phyloP scores from a whole-genome alignment of 1,140 invertebrate species.

The Euura lappo region DNA sequence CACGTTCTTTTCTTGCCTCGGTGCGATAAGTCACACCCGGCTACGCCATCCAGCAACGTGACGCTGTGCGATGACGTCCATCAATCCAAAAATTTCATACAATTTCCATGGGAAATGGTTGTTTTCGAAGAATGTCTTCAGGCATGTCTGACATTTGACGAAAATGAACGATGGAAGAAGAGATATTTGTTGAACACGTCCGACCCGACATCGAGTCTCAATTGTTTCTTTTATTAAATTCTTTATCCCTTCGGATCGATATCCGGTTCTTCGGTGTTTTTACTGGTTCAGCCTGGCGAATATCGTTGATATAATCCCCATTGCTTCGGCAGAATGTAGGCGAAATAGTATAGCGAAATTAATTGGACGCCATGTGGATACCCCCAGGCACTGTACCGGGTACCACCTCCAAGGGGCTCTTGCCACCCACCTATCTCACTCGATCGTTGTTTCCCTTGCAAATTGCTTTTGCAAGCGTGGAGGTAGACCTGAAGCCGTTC shows the following conservation, averaged over 20 bases:
- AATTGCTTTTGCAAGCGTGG: background rate
- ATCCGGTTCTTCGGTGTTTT: no score
- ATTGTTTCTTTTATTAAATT: no score
- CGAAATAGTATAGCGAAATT: background rate
- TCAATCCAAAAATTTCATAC: no score
- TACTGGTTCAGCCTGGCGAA: no score
- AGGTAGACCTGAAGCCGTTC: background rate
- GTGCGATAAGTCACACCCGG: constrained; percentile 6
- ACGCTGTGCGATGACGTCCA: background rate
- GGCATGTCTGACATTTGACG: background rate
- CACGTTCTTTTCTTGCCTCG: background rate
- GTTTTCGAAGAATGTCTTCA: background rate
- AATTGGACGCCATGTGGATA: background rate
- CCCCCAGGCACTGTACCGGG: background rate
- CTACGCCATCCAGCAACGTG: background rate
- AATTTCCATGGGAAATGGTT: background rate
- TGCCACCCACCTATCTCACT: background rate
- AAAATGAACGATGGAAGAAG: no score
- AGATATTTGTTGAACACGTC: no score
- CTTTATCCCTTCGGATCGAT: no score
- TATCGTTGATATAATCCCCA: background rate
- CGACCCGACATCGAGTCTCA: no score
- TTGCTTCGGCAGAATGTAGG: background rate
- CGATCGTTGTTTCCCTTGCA: constrained; percentile 17
- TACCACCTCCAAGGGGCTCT: background rate